These are phyloP conservation scores for Brachionus manjavacas DNA, from an alignment of 1,140 invertebrate genomes.

Conservation along the genomic window DNA sequence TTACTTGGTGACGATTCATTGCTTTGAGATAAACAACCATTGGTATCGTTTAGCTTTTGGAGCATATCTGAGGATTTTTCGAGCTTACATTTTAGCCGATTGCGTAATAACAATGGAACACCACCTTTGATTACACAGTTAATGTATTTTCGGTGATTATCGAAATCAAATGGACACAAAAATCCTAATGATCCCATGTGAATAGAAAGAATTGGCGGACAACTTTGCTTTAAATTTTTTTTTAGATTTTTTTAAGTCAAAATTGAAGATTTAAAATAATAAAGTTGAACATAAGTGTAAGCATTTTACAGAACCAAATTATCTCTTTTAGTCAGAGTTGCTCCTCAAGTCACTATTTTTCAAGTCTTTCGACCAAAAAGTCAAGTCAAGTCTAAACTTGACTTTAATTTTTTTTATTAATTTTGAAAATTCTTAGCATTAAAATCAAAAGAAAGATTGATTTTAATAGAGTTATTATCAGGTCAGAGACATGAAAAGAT, in stretches of 20 bases:
- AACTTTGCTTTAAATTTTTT: background rate
- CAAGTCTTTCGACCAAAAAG: no score
- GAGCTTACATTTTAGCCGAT: slow-evolving; percentile 30
- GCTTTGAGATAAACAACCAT: background rate
- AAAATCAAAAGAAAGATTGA: no score
- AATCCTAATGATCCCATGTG: slow-evolving; percentile 40
- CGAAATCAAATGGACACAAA: slow-evolving; percentile 34
- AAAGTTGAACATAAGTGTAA: no score
- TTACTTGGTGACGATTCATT: background rate
- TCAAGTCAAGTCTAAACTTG: no score
- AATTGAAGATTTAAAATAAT: background rate
- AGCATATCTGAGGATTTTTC: background rate
- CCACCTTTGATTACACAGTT: slow-evolving; percentile 40
- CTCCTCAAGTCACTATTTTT: no score
- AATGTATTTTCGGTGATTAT: slow-evolving; percentile 19
- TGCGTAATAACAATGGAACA: slow-evolving; percentile 10
- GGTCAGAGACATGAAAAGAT: no score
- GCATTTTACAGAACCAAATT: no score
- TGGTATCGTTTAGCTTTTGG: background rate
- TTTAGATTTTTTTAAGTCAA: no score
- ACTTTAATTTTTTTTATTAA: no score
- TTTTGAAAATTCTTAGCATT: no score
- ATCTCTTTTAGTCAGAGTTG: no score
- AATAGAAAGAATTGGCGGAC: slow-evolving; percentile 41
- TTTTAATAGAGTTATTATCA: no score